Evolutionary conservation across 2,113 vertebrate genomes (phyloP).

Genomic region (Dasypus novemcinctus): DNA sequence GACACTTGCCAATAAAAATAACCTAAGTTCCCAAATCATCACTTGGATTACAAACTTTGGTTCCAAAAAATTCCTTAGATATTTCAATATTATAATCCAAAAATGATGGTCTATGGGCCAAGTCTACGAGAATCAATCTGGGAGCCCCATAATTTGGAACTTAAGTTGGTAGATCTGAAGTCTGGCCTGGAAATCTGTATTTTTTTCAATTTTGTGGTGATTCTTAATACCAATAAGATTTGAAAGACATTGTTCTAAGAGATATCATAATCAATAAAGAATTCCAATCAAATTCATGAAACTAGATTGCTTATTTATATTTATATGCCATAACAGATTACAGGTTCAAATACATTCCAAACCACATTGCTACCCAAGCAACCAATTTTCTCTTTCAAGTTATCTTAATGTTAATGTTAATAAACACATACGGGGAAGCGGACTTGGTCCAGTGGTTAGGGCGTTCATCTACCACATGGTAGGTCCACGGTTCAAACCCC

Average conservation of each 20-base stretch:
- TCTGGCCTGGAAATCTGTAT: neutral
- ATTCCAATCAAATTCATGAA: neutral
- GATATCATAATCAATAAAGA: neutral
- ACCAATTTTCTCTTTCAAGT: neutral
- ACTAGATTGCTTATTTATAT: neutral
- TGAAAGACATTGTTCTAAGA: neutral
- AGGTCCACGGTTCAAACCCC: too few species aligned
- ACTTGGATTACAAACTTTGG: neutral
- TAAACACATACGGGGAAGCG: neutral
- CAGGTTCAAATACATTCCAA: neutral
- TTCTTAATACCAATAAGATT: neutral
- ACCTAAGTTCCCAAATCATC: neutral
- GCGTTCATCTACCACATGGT: too few species aligned
- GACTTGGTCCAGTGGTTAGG: too few species aligned
- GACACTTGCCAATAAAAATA: constrained; percentile 24
- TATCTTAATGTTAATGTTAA: neutral
- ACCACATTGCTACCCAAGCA: neutral
- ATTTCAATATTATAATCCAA: neutral
- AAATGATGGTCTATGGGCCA: neutral
- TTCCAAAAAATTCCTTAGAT: neutral
- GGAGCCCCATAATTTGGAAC: neutral
- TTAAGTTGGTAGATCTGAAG: neutral
- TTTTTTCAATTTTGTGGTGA: neutral
- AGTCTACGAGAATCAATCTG: neutral
- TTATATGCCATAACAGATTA: neutral